Base-by-base conservation (phyloP, 2,888 invertebrate species). In the Sphaerophoria rueppellii region DNA sequence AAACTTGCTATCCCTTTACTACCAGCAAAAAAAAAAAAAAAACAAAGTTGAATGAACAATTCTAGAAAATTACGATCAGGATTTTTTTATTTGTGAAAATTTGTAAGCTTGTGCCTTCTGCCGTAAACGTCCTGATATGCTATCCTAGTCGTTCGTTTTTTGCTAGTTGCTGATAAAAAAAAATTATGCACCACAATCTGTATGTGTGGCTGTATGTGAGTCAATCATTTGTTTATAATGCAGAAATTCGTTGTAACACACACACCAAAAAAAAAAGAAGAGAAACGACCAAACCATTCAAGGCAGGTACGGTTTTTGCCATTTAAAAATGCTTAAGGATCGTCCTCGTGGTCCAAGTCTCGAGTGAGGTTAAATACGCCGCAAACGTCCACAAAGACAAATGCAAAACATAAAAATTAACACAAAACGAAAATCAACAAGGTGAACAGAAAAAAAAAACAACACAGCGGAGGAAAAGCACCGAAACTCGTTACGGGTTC, bases 221-320 rank as follows among this genome's bases (percentile, higher is more conserved):
- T 77, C 81, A 85, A 70, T 83, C 63, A 73, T 60, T 81, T 80
- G 73, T 69, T 80, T 72, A 48, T 55, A 70, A 70, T 63, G 72
- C 71, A 70, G 11, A 81, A 65, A 35, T 61, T 70, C 43, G 67
- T 70, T 37, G 63, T 57, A 82, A 72, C 57, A 57, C 55, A 35
- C n/a, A n/a, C n/a, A n/a, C n/a, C 12, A 46, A 61, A 12, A 48
- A 50, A 46, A 61, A 55, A 34, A 24, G 46, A 34, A 34, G 37
- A n/a, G 46, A 46, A 46, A 50, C 46, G 40, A 37, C 65, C 54
- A 14, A 69, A 48, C 34, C 50, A 77, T 73, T 60, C 48, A 50
- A 70, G 43, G 71, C 73, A 76, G 81, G 63, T 72, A 75, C 69
- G 40, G 11, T 40, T 67, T 70, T 69, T 72, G 55, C 35, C n/a